Evolutionary conservation across 2,113 vertebrate species (phyloP).

Genomic region (Mobula hypostoma): DNA sequence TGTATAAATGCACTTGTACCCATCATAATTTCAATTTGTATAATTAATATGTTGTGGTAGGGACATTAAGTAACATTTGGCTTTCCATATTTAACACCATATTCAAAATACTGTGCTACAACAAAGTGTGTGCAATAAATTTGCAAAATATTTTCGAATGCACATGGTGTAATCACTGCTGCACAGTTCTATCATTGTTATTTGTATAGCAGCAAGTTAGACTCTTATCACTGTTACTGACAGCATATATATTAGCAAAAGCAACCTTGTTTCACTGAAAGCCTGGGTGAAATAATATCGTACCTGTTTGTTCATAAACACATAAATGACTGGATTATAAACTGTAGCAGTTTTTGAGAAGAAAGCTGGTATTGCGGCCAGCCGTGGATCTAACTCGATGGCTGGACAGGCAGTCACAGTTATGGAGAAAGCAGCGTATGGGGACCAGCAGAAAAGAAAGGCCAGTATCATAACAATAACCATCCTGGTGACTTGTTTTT

Average conservation of each 20-base stretch:
- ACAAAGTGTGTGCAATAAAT: not conserved
- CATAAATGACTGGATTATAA: conserved; percentile 83
- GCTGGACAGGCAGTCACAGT: conserved; percentile 65
- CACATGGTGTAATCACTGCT: not conserved
- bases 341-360: conserved; percentile 80
- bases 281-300: conserved; percentile 28
- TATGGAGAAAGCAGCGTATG: conserved; percentile 71
- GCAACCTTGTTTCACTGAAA: not conserved
- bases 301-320: conserved; percentile 89
- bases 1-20: not conserved
- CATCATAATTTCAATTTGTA: not conserved
- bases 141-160: not conserved
- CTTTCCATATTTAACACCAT: not conserved
- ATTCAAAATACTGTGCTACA: not conserved
- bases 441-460: conserved; percentile 79
- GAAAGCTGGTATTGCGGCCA: conserved; percentile 74
- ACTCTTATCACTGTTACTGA: not conserved
- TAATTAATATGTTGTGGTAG: not conserved
- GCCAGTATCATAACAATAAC: conserved; percentile 79
- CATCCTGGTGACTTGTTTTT: conserved; percentile 78
- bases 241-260: no score
- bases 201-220: not conserved
- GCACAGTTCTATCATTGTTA: not conserved
- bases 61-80: not conserved
- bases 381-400: conserved; percentile 66